These are phyloP conservation scores for Apomyelois bistriatella DNA, from an alignment of 2,888 invertebrate species.

Conservation along the genomic window DNA sequence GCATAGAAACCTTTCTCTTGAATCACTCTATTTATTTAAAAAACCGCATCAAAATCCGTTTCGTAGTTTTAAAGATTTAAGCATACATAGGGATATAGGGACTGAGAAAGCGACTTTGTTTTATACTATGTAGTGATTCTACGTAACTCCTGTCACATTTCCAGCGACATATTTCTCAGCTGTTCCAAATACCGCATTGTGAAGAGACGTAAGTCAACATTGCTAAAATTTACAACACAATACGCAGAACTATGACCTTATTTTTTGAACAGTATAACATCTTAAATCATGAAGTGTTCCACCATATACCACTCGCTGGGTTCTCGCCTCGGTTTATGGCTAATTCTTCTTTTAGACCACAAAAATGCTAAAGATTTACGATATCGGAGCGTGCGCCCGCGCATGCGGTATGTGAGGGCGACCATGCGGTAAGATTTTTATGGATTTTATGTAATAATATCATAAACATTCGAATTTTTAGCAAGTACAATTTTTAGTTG, in stretches of 20 bases:
- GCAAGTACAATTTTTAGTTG: too few species aligned
- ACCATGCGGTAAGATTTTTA: constrained; percentile 14
- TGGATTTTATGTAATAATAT: not conserved
- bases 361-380: constrained; percentile 58
- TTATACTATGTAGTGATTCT: too few species aligned
- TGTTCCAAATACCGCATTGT: too few species aligned
- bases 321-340: constrained; percentile 32
- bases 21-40: too few species aligned
- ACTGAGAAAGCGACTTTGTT: too few species aligned
- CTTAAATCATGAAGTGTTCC: constrained; percentile 15
- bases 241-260: constrained; percentile 17
- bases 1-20: too few species aligned
- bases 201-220: not conserved
- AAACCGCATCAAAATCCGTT: too few species aligned
- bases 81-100: too few species aligned
- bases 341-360: constrained; percentile 42
- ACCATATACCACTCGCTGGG: constrained; percentile 23
- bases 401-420: constrained; percentile 26
- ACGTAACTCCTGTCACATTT: too few species aligned
- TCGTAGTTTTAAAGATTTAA: too few species aligned
- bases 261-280: constrained; percentile 1
- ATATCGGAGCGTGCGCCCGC: constrained; percentile 36
- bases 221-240: constrained; percentile 13
- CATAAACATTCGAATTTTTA: too few species aligned
- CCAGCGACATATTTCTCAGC: too few species aligned